Evolutionary conservation across 2,888 invertebrate genomes (phyloP).

Genomic region (Sclerodermus sp.): DNA sequence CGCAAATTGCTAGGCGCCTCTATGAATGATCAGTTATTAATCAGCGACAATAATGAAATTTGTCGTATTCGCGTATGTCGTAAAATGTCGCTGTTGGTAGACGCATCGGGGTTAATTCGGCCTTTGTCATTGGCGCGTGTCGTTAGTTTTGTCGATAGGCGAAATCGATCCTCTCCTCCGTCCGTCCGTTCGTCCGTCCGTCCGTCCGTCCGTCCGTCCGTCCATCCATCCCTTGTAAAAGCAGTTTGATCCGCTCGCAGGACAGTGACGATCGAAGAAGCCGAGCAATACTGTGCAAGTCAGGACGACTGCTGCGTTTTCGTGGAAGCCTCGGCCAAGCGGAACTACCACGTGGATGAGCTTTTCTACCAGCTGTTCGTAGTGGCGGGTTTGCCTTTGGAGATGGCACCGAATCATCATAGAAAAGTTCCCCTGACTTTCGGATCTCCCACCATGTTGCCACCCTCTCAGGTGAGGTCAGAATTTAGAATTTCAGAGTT

Average conservation of each 20-base stretch:
- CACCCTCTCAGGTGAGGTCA: conserved; percentile 59
- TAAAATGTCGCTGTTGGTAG: too few species aligned
- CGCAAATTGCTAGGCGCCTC: too few species aligned
- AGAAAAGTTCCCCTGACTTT: conserved; percentile 72
- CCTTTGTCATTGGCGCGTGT: not conserved
- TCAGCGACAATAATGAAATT: too few species aligned
- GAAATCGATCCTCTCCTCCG: too few species aligned
- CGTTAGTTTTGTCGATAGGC: not conserved
- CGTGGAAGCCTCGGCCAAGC: conserved; percentile 82
- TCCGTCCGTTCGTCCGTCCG: too few species aligned
- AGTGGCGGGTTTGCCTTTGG: conserved; percentile 79
- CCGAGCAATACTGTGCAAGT: conserved; percentile 73
- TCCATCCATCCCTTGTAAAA: too few species aligned
- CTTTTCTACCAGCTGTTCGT: conserved; percentile 83
- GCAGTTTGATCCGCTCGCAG: conserved; percentile 59
- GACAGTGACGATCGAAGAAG: conserved; percentile 77
- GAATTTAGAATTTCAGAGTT: not conserved
- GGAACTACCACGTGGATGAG: conserved; percentile 79
- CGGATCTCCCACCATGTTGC: conserved; percentile 75
- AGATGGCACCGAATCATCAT: conserved; percentile 89
- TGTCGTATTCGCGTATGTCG: too few species aligned
- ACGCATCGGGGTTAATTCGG: too few species aligned
- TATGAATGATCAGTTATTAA: too few species aligned
- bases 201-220: too few species aligned
- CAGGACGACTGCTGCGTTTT: conserved; percentile 79